A percentile compares a stretch with the other conserved stretches of the same genome.
Evolutionary conservation across 2,797 vertebrate species (phyloP).

Genomic region (Balearica regulorum): DNA sequence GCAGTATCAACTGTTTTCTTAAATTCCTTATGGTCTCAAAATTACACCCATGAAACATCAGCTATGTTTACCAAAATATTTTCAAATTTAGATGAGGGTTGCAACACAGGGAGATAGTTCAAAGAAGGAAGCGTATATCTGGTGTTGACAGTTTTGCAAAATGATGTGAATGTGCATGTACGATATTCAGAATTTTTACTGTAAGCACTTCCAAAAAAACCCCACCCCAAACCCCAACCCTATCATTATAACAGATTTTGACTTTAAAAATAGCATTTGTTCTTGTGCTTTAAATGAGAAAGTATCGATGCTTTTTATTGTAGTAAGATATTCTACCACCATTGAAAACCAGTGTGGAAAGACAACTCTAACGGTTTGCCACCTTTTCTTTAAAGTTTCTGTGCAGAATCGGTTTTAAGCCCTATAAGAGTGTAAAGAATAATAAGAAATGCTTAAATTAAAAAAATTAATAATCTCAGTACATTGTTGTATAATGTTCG

Average conservation of each 20-base stretch:
- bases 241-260: slow-evolving; percentile 37
- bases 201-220: neutral
- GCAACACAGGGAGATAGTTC: slow-evolving; percentile 33
- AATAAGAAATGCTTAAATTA: neutral
- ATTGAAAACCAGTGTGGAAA: neutral
- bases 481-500: neutral
- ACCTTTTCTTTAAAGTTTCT: neutral
- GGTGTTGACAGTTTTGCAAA: slow-evolving; percentile 51
- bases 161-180: slow-evolving; percentile 9
- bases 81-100: slow-evolving; percentile 49
- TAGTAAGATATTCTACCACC: neutral
- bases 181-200: slow-evolving; percentile 2
- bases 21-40: slow-evolving; percentile 50
- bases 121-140: slow-evolving; percentile 5
- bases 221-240: neutral
- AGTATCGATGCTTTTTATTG: neutral
- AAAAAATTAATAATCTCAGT: neutral
- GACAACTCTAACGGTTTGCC: neutral
- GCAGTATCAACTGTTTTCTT: slow-evolving; percentile 41
- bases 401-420: neutral
- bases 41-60: slow-evolving; percentile 42
- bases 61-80: slow-evolving; percentile 61
- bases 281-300: neutral
- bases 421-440: neutral
- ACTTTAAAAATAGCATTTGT: slow-evolving; percentile 35